Percentiles rank a stretch among this genome's conserved stretches.
phyloP scores from a whole-genome alignment of 2,888 invertebrate species.

The Punctoribates punctum region DNA sequence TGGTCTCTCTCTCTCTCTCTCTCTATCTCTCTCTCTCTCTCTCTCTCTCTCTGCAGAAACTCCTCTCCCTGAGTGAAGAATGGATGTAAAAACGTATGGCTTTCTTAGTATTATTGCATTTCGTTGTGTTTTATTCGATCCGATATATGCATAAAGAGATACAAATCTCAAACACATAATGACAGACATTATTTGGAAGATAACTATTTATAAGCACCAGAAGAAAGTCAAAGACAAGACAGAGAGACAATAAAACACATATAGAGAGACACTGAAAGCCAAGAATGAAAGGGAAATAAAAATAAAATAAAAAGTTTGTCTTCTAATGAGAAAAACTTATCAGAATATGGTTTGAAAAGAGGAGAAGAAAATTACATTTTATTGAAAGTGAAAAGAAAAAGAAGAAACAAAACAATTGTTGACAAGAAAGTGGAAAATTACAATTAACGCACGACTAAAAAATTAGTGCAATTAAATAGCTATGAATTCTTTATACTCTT shows the following conservation, averaged over 20 bases:
- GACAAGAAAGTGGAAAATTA: slow-evolving; percentile 11
- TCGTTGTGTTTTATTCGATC: neutral
- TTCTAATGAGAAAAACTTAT: slow-evolving; percentile 17
- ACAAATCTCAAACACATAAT: slow-evolving; percentile 16
- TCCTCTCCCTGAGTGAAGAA: neutral
- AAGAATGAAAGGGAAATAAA: neutral
- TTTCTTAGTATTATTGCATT: slow-evolving; percentile 21
- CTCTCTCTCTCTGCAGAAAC: neutral
- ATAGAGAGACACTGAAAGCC: neutral
- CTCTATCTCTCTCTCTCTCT: no score
- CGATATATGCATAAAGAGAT: slow-evolving; percentile 9
- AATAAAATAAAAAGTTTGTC: slow-evolving; percentile 19
- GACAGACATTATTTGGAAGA: slow-evolving; percentile 8
- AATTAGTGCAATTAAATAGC: slow-evolving; percentile 6
- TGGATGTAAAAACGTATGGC: neutral
- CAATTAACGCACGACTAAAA: slow-evolving; percentile 29
- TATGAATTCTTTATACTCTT: slow-evolving; percentile 5
- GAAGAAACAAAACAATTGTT: neutral
- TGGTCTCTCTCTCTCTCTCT: neutral
- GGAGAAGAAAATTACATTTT: slow-evolving; percentile 28
- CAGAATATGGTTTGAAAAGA: slow-evolving; percentile 25
- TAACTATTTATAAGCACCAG: slow-evolving; percentile 8
- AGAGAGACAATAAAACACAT: neutral
- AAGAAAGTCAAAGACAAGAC: slow-evolving; percentile 15
- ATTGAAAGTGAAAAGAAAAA: slow-evolving; percentile 30